These are phyloP conservation scores for Octopus bimaculoides DNA, from an alignment of 1,140 invertebrate genomes.

Conservation along the genomic window DNA sequence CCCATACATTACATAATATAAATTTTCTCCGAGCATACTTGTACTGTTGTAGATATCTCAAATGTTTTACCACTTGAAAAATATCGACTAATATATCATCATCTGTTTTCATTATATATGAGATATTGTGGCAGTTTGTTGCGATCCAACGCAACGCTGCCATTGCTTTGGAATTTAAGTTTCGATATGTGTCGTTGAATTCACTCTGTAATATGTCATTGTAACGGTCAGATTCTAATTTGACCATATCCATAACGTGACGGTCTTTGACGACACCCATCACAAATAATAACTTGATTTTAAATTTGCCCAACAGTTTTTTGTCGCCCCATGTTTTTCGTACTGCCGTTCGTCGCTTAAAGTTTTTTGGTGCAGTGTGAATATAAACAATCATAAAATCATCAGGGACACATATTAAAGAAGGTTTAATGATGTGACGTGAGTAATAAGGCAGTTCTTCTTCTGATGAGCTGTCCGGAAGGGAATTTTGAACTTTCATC, in stretches of 20 bases:
- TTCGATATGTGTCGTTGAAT: conserved; percentile 35
- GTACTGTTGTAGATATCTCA: conserved; percentile 12
- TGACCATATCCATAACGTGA: conserved; percentile 57
- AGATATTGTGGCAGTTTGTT: conserved; percentile 64
- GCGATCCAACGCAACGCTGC: conserved; percentile 80
- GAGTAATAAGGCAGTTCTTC: no score
- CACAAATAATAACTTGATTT: conserved; percentile 63
- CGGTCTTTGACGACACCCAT: conserved; percentile 62
- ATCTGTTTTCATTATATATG: conserved; percentile 81
- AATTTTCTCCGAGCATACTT: conserved; percentile 21
- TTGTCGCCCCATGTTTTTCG: conserved; percentile 22
- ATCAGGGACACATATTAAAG: no score
- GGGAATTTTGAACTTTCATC: no score
- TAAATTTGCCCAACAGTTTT: conserved; percentile 17
- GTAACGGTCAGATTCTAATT: conserved; percentile 23
- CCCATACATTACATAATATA: conserved; percentile 25
- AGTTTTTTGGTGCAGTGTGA: conserved; percentile 20
- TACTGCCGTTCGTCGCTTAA: conserved; percentile 19
- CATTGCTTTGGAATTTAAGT: conserved; percentile 62
- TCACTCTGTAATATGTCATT: conserved; percentile 37
- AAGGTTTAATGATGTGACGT: no score
- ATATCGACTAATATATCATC: conserved; percentile 69
- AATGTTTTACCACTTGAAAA: conserved; percentile 17
- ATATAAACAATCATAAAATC: conserved; percentile 20
- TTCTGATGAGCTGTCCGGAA: no score